Percentiles rank a stretch among this genome's conserved stretches.
Conservation (phyloP, 2,113 vertebrate species). For the Plecotus auritus region DNA sequence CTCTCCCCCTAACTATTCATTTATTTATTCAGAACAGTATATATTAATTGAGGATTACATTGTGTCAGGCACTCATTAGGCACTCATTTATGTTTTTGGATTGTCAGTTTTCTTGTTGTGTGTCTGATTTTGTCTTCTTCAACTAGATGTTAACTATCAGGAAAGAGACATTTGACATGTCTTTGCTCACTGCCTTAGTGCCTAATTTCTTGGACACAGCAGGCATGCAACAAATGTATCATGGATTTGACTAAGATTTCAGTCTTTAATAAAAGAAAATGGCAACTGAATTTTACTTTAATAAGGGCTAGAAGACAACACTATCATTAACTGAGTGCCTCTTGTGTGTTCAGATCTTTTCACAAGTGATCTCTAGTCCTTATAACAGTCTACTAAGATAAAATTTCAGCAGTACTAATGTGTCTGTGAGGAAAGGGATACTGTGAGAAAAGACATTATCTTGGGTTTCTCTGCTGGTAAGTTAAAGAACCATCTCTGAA, state of each 20-base stretch:
- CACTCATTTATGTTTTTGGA: background rate
- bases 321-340: background rate
- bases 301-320: background rate
- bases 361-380: background rate
- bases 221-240: background rate
- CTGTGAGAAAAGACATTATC: background rate
- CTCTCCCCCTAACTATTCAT: background rate
- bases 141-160: background rate
- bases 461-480: background rate
- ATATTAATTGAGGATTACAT: background rate
- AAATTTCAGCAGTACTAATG: background rate
- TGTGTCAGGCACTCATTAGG: background rate
- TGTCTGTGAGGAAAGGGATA: background rate
- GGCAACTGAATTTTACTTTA: background rate
- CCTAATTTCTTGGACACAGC: background rate
- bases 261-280: conserved; percentile 3
- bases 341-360: background rate
- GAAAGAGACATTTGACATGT: background rate
- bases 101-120: background rate
- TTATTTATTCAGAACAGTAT: background rate
- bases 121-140: background rate
- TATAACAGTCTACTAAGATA: background rate
- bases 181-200: background rate
- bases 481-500: background rate
- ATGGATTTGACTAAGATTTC: background rate